phyloP scores from a whole-genome alignment of 2,888 invertebrate genomes.

The Drosophila barbarae region DNA sequence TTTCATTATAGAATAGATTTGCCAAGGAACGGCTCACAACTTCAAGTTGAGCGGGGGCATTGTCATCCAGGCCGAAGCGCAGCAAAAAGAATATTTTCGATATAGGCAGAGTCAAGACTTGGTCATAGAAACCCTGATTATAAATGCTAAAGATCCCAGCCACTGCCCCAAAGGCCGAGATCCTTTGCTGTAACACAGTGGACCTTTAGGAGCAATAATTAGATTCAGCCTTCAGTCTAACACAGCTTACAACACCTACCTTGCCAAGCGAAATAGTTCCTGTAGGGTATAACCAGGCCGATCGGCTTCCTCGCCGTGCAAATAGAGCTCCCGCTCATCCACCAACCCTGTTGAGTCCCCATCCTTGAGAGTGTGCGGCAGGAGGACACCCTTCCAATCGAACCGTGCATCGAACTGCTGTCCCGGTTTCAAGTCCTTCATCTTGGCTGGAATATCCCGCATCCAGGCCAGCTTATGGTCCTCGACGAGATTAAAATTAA shows the following conservation, averaged over 20 bases:
- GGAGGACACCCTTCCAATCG: conserved; percentile 88
- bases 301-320: conserved; percentile 95
- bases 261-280: conserved; percentile 90
- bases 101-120: conserved; percentile 86
- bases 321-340: conserved; percentile 86
- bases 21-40: conserved; percentile 89
- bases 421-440: conserved; percentile 82
- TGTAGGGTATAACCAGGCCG: conserved; percentile 94
- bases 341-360: conserved; percentile 62
- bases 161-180: conserved; percentile 88
- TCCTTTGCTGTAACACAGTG: conserved; percentile 90
- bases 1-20: conserved; percentile 86
- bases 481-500: conserved; percentile 93
- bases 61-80: conserved; percentile 92
- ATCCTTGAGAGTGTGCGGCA: conserved; percentile 84
- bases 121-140: conserved; percentile 88
- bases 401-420: conserved; percentile 89
- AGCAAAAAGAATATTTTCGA: conserved; percentile 89
- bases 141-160: conserved; percentile 88
- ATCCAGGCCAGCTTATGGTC: conserved; percentile 94
- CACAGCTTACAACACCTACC: conserved; percentile 68
- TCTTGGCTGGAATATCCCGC: conserved; percentile 83
- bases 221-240: neutral
- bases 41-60: conserved; percentile 85
- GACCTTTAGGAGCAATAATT: conserved; percentile 80